Conservation (phyloP, 2,888 invertebrate genomes). For the Bugulina stolonifera region DNA sequence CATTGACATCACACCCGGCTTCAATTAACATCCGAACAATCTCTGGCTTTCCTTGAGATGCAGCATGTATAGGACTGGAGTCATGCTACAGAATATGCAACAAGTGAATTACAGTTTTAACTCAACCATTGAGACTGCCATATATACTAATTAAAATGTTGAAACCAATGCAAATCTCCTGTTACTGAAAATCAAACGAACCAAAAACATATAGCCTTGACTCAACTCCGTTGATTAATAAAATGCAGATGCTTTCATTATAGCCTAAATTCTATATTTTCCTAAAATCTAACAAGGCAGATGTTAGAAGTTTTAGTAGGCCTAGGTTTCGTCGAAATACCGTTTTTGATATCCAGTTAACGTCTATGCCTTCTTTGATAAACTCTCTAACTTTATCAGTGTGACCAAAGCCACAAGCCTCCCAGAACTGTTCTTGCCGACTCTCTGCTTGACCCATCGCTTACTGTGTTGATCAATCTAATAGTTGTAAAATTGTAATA, state of each 20-base stretch:
- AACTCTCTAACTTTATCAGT: constrained; percentile 42
- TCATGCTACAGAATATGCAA: constrained; percentile 50
- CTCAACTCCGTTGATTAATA: background rate
- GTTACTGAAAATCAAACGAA: background rate
- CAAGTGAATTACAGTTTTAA: background rate
- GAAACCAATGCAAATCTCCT: background rate
- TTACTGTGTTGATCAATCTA: too few relatives aligned
- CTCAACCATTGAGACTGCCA: too few relatives aligned
- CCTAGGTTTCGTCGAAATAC: too few relatives aligned
- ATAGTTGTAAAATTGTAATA: too few relatives aligned
- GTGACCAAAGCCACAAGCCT: constrained; percentile 52
- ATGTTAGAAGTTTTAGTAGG: too few relatives aligned
- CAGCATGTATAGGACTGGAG: constrained; percentile 52
- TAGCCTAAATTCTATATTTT: too few relatives aligned
- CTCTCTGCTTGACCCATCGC: constrained; percentile 50
- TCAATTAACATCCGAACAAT: constrained; percentile 49
- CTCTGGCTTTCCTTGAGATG: constrained; percentile 52
- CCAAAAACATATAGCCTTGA: background rate
- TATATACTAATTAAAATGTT: too few relatives aligned
- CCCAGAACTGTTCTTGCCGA: constrained; percentile 53
- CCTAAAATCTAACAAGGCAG: too few relatives aligned
- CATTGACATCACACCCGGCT: constrained; percentile 48
- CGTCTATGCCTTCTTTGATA: constrained; percentile 47
- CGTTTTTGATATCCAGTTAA: constrained; percentile 52
- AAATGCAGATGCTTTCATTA: too few relatives aligned